Conservation (phyloP, 2,113 vertebrate genomes). For the Nicator chloris region DNA sequence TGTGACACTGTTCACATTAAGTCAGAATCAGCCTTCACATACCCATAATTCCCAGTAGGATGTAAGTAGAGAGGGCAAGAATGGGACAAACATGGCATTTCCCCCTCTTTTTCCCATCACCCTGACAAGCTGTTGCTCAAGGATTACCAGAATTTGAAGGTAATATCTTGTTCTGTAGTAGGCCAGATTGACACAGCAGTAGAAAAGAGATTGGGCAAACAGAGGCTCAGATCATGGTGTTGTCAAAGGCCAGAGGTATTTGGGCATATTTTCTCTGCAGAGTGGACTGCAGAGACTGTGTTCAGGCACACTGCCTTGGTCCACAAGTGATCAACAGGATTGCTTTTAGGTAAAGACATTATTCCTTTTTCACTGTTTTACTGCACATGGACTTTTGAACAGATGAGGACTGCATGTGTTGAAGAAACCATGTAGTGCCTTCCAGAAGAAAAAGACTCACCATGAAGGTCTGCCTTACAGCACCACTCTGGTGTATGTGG, state of each 20-base stretch:
- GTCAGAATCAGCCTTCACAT: not conserved
- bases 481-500: not conserved
- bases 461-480: not conserved
- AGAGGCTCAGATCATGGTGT: not conserved
- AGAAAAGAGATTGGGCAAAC: not conserved
- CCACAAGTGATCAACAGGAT: not conserved
- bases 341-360: not conserved
- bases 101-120: not conserved
- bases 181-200: not conserved
- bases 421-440: not conserved
- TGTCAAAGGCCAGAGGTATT: not conserved
- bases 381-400: not conserved
- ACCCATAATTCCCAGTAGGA: not conserved
- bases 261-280: not conserved
- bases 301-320: not conserved
- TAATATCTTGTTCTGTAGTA: not conserved
- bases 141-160: not conserved
- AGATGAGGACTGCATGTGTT: not conserved
- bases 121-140: not conserved
- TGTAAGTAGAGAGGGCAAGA: not conserved
- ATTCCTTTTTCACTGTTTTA: not conserved
- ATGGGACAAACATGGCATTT: not conserved
- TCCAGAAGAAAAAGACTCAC: not conserved
- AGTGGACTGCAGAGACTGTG: not conserved
- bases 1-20: not conserved